A percentile compares a stretch with the other conserved stretches of the same genome.
These are phyloP conservation scores for Achatina immaculata DNA, from an alignment of 1,140 invertebrate genomes.

Conservation along the genomic window DNA sequence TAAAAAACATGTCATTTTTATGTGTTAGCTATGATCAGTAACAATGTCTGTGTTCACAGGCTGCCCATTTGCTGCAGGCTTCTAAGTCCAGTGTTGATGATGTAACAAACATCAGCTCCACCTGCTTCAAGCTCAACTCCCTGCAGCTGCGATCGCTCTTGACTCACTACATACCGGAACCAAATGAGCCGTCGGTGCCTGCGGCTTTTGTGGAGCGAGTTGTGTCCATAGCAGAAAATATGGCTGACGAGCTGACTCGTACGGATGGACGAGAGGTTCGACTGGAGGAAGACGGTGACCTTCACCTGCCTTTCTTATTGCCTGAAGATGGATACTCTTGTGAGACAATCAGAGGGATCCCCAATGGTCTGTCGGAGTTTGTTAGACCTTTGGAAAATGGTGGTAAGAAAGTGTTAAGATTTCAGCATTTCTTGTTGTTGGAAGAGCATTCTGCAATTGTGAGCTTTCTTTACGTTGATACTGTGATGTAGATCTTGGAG, in stretches of 20 bases:
- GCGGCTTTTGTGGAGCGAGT: constrained; percentile 59
- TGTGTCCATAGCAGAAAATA: constrained; percentile 87
- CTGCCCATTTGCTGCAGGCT: constrained; percentile 77
- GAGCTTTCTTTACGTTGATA: too few species aligned
- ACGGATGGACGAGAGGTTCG: constrained; percentile 89
- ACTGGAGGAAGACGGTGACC: constrained; percentile 84
- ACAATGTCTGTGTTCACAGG: too few species aligned
- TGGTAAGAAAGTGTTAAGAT: constrained; percentile 64
- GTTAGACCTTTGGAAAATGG: constrained; percentile 87
- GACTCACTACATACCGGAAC: constrained; percentile 86
- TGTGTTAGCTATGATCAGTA: too few species aligned
- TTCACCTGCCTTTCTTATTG: constrained; percentile 90
- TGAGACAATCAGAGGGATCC: constrained; percentile 90
- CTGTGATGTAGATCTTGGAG: too few species aligned
- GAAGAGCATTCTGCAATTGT: too few species aligned
- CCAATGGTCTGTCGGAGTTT: constrained; percentile 92
- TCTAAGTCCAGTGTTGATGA: constrained; percentile 93
- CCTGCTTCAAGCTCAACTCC: constrained; percentile 97
- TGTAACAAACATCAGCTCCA: constrained; percentile 88
- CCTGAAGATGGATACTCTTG: constrained; percentile 99
- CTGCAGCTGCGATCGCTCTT: constrained; percentile 85
- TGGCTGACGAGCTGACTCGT: constrained; percentile 90
- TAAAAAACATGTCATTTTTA: too few species aligned
- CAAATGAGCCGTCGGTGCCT: constrained; percentile 74
- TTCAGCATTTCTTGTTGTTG: too few species aligned